Conservation (phyloP, 2,113 vertebrate genomes). For the Motacilla alba region DNA sequence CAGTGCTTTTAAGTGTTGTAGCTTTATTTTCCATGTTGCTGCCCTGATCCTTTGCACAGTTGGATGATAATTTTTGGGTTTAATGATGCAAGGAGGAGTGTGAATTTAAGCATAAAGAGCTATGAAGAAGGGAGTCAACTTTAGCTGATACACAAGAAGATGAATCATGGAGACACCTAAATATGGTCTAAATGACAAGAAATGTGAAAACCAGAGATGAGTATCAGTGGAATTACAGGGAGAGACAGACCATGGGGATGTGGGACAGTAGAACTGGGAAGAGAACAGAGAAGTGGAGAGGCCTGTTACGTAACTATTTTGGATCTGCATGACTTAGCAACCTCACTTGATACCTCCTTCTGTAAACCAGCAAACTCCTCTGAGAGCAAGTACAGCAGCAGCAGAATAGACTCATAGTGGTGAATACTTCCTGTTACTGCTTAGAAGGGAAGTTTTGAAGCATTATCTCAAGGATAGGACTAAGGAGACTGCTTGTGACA, state of each 20-base stretch:
- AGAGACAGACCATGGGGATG: background rate
- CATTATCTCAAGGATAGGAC: background rate
- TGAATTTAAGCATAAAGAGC: background rate
- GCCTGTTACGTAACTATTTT: background rate
- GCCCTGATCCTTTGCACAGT: background rate
- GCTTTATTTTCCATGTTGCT: background rate
- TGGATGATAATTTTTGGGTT: background rate
- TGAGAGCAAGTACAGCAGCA: background rate
- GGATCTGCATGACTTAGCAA: background rate
- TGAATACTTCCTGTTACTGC: background rate
- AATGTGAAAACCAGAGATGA: background rate
- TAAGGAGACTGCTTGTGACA: background rate
- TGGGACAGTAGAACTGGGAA: background rate
- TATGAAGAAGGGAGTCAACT: background rate
- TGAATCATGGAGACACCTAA: background rate
- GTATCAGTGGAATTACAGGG: background rate
- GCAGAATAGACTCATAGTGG: background rate
- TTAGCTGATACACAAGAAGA: background rate
- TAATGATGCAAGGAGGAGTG: background rate
- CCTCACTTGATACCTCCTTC: background rate
- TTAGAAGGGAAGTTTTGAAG: background rate
- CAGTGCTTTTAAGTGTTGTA: background rate
- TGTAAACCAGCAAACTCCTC: background rate
- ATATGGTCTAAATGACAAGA: background rate
- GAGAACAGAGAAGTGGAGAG: background rate